Conservation (phyloP, 2,797 vertebrate genomes). For the Semotilus atromaculatus region DNA sequence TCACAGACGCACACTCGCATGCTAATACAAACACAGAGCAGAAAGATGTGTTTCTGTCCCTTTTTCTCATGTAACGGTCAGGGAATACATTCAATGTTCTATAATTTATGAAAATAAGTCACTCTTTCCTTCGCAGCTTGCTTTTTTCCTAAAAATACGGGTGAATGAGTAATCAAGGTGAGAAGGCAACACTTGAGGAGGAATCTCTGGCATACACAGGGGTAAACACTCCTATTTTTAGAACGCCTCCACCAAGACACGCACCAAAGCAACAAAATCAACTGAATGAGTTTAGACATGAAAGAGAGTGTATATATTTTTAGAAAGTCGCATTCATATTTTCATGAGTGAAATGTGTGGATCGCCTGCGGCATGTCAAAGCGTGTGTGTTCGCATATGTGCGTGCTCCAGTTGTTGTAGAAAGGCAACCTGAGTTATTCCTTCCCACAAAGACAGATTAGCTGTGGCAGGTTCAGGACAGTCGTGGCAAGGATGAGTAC, state of each 20-base stretch:
- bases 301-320: conserved; percentile 49
- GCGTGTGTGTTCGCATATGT: neutral
- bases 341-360: conserved; percentile 43
- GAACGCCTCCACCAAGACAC: conserved; percentile 2
- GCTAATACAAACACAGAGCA: conserved; percentile 13
- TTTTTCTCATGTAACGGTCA: conserved; percentile 15
- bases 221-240: conserved; percentile 42
- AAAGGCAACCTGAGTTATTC: neutral
- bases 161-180: conserved; percentile 22
- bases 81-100: conserved; percentile 31
- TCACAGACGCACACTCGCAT: conserved; percentile 22
- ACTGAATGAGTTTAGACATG: conserved; percentile 22
- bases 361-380: conserved; percentile 13
- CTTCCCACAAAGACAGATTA: conserved; percentile 22
- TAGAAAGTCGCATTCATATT: conserved; percentile 52
- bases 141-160: neutral
- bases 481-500: neutral
- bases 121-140: neutral
- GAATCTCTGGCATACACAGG: neutral
- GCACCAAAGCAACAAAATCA: conserved; percentile 11
- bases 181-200: neutral
- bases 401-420: conserved; percentile 21
- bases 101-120: conserved; percentile 32
- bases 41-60: conserved; percentile 9
- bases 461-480: conserved; percentile 48